Base-by-base conservation (phyloP, 2,888 invertebrate genomes). In the Oscheius sp. region DNA sequence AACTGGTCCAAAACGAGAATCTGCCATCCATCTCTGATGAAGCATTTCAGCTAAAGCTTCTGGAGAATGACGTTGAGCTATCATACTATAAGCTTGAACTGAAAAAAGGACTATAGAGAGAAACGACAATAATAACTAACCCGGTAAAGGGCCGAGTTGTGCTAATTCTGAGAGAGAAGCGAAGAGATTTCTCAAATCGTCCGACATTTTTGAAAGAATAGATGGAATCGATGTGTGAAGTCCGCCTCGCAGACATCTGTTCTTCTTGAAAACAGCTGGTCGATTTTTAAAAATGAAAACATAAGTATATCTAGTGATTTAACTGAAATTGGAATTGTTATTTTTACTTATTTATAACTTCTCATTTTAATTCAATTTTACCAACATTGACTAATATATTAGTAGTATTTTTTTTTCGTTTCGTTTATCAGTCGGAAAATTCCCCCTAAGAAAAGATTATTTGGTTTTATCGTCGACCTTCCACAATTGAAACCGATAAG, bases 1-100 rank as follows among this genome's bases (percentile, higher is more conserved):
- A n/a, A 78, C 57, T 1, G 74, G 75, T 22, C 68, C 74, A 41
- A 78, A 78, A 26, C 70, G 57, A 30, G 70, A 68, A 70, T 78
- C 78, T 4, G 78, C 71, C 22, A 78, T 68, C 78, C 78, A 78
- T 57, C 71, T 66, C 28, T 75, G 62, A 38, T 75, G 70, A 50
- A 78, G 72, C 41, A 75, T 75, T 41, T 78, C 78, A 12, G 75
- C 75, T 20, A 78, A 61, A 9, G 73, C 70, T 67, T 75, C 75
- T 3, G 78, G 74, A 9, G 73, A 72, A 32, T 74, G 71, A 47
- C 70, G 68, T 12, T 68, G 66, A 0, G 73, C 78, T 6, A 78
- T 61, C 73, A 78, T 74, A 56, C 75, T 72, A 68, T 75, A 74
- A 8, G 78, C 78, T 74, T 78, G 78, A 1, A 78, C 78, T 78